These are phyloP conservation scores for Eurytoma adleriae DNA, from an alignment of 2,888 invertebrate species.

Conservation along the genomic window DNA sequence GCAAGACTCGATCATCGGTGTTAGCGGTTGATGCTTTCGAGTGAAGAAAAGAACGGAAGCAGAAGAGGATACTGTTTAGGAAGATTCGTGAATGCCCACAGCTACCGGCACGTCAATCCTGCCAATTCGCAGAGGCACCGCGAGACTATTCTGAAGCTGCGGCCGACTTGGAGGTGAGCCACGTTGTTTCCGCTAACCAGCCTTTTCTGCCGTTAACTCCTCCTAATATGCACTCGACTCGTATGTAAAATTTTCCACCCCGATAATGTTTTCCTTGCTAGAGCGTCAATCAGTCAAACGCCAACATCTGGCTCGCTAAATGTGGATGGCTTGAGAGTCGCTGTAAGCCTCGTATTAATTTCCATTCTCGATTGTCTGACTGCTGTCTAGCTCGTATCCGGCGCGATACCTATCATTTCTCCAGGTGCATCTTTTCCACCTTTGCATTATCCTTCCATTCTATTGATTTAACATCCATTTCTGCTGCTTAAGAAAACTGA, in stretches of 20 bases:
- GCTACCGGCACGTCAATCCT: neutral
- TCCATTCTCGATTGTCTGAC: slow-evolving; percentile 43
- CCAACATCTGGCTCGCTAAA: slow-evolving; percentile 22
- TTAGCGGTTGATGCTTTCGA: slow-evolving; percentile 3
- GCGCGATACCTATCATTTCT: slow-evolving; percentile 31
- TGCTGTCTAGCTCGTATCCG: slow-evolving; percentile 51
- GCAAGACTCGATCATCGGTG: slow-evolving; percentile 38
- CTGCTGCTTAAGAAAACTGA: neutral
- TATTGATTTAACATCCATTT: too few species aligned
- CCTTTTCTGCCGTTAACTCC: neutral
- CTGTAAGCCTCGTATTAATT: slow-evolving; percentile 38
- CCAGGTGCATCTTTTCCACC: slow-evolving; percentile 26
- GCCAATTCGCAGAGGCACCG: neutral
- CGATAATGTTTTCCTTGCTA: neutral
- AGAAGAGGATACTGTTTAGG: neutral
- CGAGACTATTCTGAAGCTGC: slow-evolving; percentile 22
- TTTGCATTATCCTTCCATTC: too few species aligned
- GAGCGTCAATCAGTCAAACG: neutral
- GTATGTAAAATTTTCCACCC: neutral
- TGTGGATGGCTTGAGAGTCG: neutral
- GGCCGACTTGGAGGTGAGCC: slow-evolving; percentile 50
- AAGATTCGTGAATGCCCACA: slow-evolving; percentile 8
- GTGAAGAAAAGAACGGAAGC: slow-evolving; percentile 2
- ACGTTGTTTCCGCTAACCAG: neutral
- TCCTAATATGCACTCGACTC: neutral